Percentiles rank a stretch among this genome's conserved stretches.
Evolutionary conservation across 2,888 invertebrate species (phyloP).

Genomic region (Lycocerus yunnanus): DNA sequence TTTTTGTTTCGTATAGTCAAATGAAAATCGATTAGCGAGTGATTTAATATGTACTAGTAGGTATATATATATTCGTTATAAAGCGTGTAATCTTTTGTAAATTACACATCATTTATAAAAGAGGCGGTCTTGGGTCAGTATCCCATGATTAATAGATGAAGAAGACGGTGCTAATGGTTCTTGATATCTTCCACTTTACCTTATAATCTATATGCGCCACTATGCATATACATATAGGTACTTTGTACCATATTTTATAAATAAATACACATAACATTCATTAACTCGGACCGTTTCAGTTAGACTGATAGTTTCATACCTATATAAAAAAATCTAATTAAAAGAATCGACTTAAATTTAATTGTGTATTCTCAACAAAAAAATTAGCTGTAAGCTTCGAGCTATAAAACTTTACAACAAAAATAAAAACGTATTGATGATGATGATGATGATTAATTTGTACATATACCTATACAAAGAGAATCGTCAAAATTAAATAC

Average conservation of each 20-base stretch:
- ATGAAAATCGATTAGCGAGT: conserved; percentile 47
- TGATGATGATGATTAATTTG: conserved; percentile 1
- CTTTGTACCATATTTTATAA: conserved; percentile 26
- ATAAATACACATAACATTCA: conserved; percentile 29
- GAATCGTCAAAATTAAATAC: neutral
- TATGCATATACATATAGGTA: conserved; percentile 2
- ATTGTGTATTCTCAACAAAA: neutral
- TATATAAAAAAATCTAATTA: conserved; percentile 27
- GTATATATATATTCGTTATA: conserved; percentile 47
- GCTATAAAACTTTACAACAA: conserved; percentile 3
- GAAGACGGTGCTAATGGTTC: conserved; percentile 52
- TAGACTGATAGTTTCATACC: conserved; percentile 15
- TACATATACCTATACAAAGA: neutral
- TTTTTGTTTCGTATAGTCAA: neutral
- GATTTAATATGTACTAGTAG: conserved; percentile 48
- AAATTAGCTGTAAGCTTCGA: conserved; percentile 4
- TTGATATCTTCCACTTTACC: conserved; percentile 48
- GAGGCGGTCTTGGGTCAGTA: conserved; percentile 46
- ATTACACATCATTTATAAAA: conserved; percentile 55
- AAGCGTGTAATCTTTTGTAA: conserved; percentile 54
- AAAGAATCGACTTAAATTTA: conserved; percentile 19
- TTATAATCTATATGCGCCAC: conserved; percentile 31
- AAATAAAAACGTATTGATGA: neutral
- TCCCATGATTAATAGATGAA: conserved; percentile 53
- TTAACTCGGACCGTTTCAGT: conserved; percentile 21